Evolutionary conservation across 1,140 invertebrate genomes (phyloP), one percentile per base, ranked within the genome.

Genomic region (Trichonephila clavata): DNA sequence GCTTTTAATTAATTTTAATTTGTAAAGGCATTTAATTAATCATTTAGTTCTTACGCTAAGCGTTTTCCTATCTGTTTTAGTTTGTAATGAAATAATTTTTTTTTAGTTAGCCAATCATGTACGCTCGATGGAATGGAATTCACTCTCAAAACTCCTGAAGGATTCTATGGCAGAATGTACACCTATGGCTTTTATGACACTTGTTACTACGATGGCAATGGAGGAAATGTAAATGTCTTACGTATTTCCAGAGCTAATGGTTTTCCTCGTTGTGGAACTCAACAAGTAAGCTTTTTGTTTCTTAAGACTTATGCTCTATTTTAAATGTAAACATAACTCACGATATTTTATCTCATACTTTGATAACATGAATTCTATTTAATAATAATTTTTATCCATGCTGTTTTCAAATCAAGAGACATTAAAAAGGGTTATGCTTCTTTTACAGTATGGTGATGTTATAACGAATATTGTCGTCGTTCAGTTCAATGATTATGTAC

Each of bases 51-150:
- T 10, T 50, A 13, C 50, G 10, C 0, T 50, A 13, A 43, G 32
- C 4, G 1, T 0, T 10, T 50, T 50, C 0, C 50, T 50, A n/a
- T n/a, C n/a, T n/a, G n/a, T n/a, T n/a, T n/a, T n/a, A n/a, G n/a
- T n/a, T n/a, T n/a, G n/a, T n/a, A n/a, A n/a, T n/a, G n/a, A n/a
- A n/a, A n/a, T n/a, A n/a, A n/a, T n/a, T n/a, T n/a, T n/a, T 87
- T 81, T 90, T 77, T 39, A 98, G 98, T 99, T 60, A 98, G 97
- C 90, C 98, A 99, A 97, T 97, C 97, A 1, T 99, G 98, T 95
- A 98, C 97, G 95, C 98, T 98, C 96, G 98, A 98, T 95, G 98
- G 98, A 0, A 99, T 99, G 98, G 98, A 98, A 95, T 98, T 99
- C 95, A 98, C 98, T 3, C 96, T 99, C 24, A 96, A 97, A 84